A percentile compares a stretch with the other conserved stretches of the same genome.
phyloP scores from a whole-genome alignment of 2,888 invertebrate genomes.

The Caenorhabditis plicata region DNA sequence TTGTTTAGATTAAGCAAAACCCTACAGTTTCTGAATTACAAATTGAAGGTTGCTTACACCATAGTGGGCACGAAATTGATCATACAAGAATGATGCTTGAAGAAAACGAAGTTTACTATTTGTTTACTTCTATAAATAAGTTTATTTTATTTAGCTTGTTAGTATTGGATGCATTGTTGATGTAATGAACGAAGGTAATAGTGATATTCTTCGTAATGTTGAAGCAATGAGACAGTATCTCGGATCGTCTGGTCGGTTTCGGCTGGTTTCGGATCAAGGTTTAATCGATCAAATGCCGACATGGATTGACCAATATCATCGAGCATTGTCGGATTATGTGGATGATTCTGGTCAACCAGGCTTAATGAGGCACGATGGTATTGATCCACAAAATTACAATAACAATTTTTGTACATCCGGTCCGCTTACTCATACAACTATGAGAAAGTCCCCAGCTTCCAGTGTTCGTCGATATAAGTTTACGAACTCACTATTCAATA shows the following conservation, averaged over 20 bases:
- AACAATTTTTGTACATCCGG: too few species aligned
- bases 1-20: conserved; percentile 40
- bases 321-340: conserved; percentile 6
- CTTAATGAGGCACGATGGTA: too few species aligned
- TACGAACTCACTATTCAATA: too few species aligned
- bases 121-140: background rate
- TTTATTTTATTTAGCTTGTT: conserved; percentile 10
- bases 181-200: conserved; percentile 23
- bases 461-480: too few species aligned
- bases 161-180: conserved; percentile 21
- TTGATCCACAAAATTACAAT: too few species aligned
- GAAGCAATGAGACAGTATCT: conserved; percentile 18
- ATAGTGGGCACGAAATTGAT: conserved; percentile 45
- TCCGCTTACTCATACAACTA: too few species aligned
- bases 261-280: conserved; percentile 35
- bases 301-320: conserved; percentile 30
- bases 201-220: conserved; percentile 21
- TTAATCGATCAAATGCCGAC: conserved; percentile 29
- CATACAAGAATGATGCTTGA: conserved; percentile 34
- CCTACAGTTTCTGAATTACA: conserved; percentile 41
- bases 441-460: too few species aligned
- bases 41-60: conserved; percentile 47
- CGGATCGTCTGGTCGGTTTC: conserved; percentile 35
- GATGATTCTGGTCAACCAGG: background rate
- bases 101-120: conserved; percentile 24